Base-by-base conservation (phyloP, 2,888 invertebrate species). In the Orthonychiurus folsomi region DNA sequence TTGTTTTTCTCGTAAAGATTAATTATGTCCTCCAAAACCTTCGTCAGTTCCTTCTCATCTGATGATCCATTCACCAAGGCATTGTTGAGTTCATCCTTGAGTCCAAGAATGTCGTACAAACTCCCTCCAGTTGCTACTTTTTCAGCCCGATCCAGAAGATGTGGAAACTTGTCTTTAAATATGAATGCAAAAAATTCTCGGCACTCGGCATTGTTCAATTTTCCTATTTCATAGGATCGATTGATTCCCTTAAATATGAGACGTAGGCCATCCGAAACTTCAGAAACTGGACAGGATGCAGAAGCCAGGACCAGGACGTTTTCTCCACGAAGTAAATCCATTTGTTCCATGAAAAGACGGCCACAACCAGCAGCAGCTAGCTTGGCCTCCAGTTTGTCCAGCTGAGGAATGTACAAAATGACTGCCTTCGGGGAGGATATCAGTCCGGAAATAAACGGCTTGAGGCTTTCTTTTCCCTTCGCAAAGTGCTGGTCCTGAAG, bases 291-390 rank as follows among this genome's bases (percentile, higher is more conserved):
- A 20, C 27, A 56, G 2, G 18, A 25, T 25, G 56, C 27, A 27
- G 18, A 26, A 2, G 56, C 56, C 12, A 56, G 56, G 2, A 56
- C n/a, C n/a, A 56, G n/a, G 3, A 56, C 27, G 1, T 56, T 56
- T 28, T 56, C 56, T 25, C 56, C 56, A 18, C 56, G 26, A n/a
- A 56, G 56, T 9, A 28, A 56, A 2, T 56, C 56, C 15, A 56
- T 26, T 25, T 56, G 26, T 15, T 56, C 56, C 27, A 56, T 25
- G n/a, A 56, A 56, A 5, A 27, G 27, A 18, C 18, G 3, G 20
- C 21, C 21, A 18, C 20, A 26, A 1, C 26, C 26, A 1, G 27
- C 27, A 18, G 9, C 26, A 15, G 1, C n/a, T 18, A 20, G 27
- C 3, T 56, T 26, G 27, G 23, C 27, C 21, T 2, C 1, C 1